These are phyloP conservation scores for Phylloscopus whistleri DNA, from an alignment of 2,113 vertebrate species.

Conservation along the genomic window DNA sequence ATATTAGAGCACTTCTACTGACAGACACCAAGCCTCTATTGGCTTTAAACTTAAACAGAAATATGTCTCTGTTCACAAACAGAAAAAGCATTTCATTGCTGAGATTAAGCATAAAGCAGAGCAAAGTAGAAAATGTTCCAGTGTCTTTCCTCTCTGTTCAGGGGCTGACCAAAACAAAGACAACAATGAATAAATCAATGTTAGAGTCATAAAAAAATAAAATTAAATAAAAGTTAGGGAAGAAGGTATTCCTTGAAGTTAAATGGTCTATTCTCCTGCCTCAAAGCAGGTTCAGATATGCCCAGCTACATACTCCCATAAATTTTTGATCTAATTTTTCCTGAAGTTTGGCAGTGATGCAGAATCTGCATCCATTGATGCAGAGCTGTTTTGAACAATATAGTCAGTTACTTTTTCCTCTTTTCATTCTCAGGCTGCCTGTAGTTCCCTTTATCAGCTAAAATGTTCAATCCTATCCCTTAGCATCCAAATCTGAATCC, in stretches of 20 bases:
- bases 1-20: not conserved
- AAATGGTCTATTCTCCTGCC: not conserved
- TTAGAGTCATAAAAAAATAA: not conserved
- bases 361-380: not conserved
- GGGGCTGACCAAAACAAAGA: not conserved
- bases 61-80: not conserved
- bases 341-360: not conserved
- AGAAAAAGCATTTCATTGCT: not conserved
- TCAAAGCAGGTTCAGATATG: not conserved
- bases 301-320: not conserved
- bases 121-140: not conserved
- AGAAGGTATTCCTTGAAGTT: not conserved
- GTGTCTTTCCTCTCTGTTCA: not conserved
- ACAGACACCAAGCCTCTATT: not conserved
- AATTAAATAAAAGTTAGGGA: too few species aligned
- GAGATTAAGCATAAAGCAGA: not conserved
- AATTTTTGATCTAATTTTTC: not conserved
- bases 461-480: not conserved
- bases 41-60: not conserved
- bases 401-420: not conserved
- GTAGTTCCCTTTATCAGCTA: not conserved
- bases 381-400: not conserved
- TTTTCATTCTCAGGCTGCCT: not conserved
- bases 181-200: not conserved
- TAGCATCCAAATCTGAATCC: not conserved